Percentiles rank a stretch among this genome's conserved stretches.
phyloP scores from a whole-genome alignment of 2,797 vertebrate genomes.

The Micropoecilia bifurca region DNA sequence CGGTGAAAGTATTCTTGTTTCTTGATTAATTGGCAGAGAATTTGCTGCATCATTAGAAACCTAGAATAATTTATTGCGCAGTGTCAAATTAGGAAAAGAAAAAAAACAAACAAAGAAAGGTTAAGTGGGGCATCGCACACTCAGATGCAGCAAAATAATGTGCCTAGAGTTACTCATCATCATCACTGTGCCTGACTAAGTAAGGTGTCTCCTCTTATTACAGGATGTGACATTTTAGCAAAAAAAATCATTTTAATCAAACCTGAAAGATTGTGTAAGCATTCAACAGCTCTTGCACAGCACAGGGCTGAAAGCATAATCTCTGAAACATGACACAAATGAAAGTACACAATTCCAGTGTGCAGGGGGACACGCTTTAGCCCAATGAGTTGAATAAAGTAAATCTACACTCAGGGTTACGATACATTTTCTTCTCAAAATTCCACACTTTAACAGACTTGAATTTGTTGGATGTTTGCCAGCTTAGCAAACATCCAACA shows the following conservation, averaged over 20 bases:
- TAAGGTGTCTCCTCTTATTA: background rate
- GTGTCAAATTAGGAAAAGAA: conserved; percentile 52
- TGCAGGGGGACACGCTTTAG: background rate
- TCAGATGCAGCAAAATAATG: conserved; percentile 36
- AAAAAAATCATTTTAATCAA: background rate
- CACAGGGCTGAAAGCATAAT: background rate
- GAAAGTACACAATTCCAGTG: background rate
- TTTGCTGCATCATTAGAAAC: conserved; percentile 32
- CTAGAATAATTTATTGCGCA: conserved; percentile 26
- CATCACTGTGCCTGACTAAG: conserved; percentile 31
- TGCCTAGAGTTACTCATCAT: conserved; percentile 28
- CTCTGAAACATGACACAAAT: background rate
- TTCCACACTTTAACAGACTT: background rate
- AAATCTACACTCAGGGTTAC: background rate
- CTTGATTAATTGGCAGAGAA: conserved; percentile 4
- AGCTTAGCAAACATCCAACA: background rate
- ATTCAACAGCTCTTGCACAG: background rate
- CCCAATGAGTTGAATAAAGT: background rate
- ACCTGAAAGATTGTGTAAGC: background rate
- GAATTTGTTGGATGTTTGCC: background rate
- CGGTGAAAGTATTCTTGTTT: background rate
- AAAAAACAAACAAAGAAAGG: conserved; percentile 24
- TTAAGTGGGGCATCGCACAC: conserved; percentile 29
- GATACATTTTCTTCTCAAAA: background rate
- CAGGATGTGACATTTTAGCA: background rate